Evolutionary conservation across 2,113 vertebrate genomes (phyloP).

Genomic region (Eurypyga helias): DNA sequence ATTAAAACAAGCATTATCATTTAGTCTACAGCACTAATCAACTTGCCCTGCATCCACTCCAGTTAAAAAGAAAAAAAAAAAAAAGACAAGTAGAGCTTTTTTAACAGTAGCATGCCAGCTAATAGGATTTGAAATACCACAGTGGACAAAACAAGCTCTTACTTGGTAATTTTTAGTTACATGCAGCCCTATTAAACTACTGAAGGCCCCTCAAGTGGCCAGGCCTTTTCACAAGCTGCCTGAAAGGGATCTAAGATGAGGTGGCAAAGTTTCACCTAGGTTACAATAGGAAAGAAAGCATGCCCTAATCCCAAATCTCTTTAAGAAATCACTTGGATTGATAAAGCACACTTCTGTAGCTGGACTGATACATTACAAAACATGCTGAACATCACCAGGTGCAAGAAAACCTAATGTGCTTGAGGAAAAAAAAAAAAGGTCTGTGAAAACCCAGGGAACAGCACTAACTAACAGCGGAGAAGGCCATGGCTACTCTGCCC

Average conservation of each 20-base stretch:
- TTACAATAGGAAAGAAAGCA: accelerated
- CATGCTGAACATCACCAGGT: accelerated
- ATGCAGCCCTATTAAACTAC: neutral
- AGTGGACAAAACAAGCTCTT: neutral
- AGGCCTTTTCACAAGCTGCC: neutral
- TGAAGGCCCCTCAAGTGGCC: neutral
- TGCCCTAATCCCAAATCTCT: accelerated
- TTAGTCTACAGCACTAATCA: neutral
- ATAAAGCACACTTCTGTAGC: neutral
- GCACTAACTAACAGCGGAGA: accelerated
- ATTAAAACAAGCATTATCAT: neutral
- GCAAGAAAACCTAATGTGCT: neutral
- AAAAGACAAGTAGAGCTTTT: neutral
- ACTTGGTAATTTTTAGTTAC: neutral
- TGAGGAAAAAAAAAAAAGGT: accelerated
- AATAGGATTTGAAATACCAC: neutral
- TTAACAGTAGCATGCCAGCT: neutral
- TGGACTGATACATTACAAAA: neutral
- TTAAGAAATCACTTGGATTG: neutral
- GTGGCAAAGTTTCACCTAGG: neutral
- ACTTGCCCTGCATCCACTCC: neutral
- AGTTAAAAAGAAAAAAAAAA: accelerated
- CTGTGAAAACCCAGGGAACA: accelerated
- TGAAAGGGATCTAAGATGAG: neutral
- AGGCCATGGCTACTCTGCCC: neutral